Base-by-base conservation (phyloP, 2,113 vertebrate genomes). In the Leucosticte australis region DNA sequence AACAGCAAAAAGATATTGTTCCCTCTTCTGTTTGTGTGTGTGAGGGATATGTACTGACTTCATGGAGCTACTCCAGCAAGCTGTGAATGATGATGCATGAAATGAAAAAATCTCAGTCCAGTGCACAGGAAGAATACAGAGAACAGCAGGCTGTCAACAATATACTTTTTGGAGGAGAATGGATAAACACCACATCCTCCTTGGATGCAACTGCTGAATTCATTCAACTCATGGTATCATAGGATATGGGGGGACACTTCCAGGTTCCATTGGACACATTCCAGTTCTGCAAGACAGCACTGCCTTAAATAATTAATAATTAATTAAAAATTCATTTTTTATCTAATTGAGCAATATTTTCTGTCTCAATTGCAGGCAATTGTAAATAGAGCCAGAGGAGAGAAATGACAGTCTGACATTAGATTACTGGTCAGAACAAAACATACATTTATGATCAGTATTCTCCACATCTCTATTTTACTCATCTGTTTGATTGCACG, bases 41-140 rank as follows among this genome's bases (percentile, higher is more conserved):
- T 95, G 92, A 94, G 68, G 85, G 84, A 74, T 94, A 81, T 82
- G 91, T 94, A 82, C 73, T 35, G 62, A 89, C 91, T 95, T 95
- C 9, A 84, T 52, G 71, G 94, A 95, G 95, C 96, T 95, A 88
- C 67, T 93, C 46, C 79, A 88, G 87, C 92, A 97, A 90, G 95
- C 59, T 92, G 90, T 80, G 87, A 97, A 96, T 90, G 87, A 94
- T 82, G 82, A 95, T 96, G 93, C 90, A 96, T 97, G 93, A 96
- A 97, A 96, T 96, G 92, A 95, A 94, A 96, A 95, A 90, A 80
- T 64, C 55, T 74, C 95, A 97, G 63, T 55, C 74, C 85, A 88
- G 27, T 68, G 92, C 78, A 92, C 90, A 96, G 64, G 57, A 57
- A 90, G 87, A 96, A 96, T 92, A 94, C 67, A 42, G 47, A 74